Evolutionary conservation across 2,888 invertebrate genomes (phyloP).

Genomic region (Diaperis boleti): DNA sequence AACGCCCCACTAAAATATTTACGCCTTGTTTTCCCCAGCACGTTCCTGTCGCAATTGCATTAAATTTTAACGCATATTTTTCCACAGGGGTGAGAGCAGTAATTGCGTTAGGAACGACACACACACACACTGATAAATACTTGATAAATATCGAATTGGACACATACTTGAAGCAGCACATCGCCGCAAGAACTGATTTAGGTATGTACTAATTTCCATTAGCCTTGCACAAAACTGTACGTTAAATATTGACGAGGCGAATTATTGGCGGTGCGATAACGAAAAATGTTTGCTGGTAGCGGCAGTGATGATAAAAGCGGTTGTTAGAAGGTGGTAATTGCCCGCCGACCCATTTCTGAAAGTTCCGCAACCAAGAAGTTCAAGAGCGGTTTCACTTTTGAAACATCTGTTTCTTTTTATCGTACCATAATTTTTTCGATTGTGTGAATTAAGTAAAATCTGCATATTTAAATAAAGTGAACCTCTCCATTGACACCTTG

Average conservation of each 20-base stretch:
- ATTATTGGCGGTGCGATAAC: constrained; percentile 25
- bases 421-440: too few species aligned
- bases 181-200: not conserved
- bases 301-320: constrained; percentile 9
- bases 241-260: constrained; percentile 27
- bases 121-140: constrained; percentile 26
- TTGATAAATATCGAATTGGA: constrained; percentile 30
- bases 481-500: too few species aligned
- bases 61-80: constrained; percentile 21
- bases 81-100: not conserved
- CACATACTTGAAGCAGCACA: constrained; percentile 29
- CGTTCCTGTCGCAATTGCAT: constrained; percentile 2
- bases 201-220: not conserved
- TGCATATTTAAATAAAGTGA: too few species aligned
- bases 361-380: not conserved
- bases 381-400: not conserved
- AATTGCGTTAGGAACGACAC: constrained; percentile 10
- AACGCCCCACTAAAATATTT: constrained; percentile 2
- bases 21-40: constrained; percentile 8
- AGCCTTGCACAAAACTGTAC: constrained; percentile 7
- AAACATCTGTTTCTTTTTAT: too few species aligned
- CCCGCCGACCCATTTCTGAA: not conserved
- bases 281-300: not conserved
- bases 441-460: too few species aligned
- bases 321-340: constrained; percentile 19